Evolutionary conservation across 1,140 invertebrate species (phyloP).

Genomic region (Trypoxylus dichotomus): DNA sequence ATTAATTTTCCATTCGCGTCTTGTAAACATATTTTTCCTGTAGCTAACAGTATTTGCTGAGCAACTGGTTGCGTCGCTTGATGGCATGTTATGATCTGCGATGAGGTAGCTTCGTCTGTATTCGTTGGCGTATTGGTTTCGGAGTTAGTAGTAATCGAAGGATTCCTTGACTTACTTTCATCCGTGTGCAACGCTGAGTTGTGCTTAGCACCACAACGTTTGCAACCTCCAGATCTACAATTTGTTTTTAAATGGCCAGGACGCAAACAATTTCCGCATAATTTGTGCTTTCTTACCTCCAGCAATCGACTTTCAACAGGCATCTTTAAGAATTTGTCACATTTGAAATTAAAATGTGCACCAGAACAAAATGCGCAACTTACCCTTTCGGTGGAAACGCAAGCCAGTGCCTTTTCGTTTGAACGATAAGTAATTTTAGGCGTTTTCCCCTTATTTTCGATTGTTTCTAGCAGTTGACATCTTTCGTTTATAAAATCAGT

Average conservation of each 20-base stretch:
- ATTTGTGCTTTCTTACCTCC: background rate
- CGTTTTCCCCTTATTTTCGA: slow-evolving; percentile 3
- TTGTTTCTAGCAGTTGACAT: slow-evolving; percentile 24
- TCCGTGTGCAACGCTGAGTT: background rate
- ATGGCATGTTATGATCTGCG: background rate
- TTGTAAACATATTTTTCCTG: too few species aligned
- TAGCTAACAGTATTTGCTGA: too few species aligned
- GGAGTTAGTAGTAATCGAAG: too few species aligned
- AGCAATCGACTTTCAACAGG: background rate
- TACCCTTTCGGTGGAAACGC: background rate
- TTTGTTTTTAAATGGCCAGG: background rate
- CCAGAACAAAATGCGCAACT: slow-evolving; percentile 5
- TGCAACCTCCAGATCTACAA: background rate
- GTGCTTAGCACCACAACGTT: background rate
- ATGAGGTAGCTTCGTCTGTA: too few species aligned
- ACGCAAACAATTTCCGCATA: slow-evolving; percentile 25
- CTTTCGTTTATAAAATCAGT: background rate
- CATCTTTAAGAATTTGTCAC: slow-evolving; percentile 17
- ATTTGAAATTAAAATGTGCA: background rate
- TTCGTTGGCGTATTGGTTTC: too few species aligned
- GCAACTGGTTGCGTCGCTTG: background rate
- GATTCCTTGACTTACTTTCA: too few species aligned
- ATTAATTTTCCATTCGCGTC: background rate
- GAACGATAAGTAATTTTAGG: background rate
- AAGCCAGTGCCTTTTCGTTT: background rate